These are phyloP conservation scores for Gari tellinella DNA, from an alignment of 2,888 invertebrate species.

Conservation along the genomic window DNA sequence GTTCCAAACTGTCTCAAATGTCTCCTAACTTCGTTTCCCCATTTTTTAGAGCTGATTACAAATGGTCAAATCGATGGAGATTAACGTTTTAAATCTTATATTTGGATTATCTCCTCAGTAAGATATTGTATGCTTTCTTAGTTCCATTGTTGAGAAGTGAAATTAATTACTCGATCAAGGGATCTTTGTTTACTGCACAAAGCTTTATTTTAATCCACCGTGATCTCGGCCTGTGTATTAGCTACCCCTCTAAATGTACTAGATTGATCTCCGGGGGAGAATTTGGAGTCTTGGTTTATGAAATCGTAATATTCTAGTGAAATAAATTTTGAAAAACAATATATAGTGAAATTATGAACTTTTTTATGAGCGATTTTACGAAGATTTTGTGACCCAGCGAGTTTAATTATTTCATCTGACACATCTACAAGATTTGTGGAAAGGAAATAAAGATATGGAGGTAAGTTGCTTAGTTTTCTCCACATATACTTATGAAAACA, in stretches of 20 bases:
- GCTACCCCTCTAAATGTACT: neutral
- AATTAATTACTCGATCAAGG: conserved; percentile 29
- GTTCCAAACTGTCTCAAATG: too few relatives aligned
- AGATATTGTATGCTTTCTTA: conserved; percentile 20
- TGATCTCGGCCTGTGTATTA: neutral
- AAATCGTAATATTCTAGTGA: neutral
- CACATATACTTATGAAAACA: too few relatives aligned
- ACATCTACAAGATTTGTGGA: too few relatives aligned
- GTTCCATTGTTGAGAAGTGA: conserved; percentile 26
- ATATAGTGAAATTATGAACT: conserved; percentile 7
- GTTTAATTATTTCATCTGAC: too few relatives aligned
- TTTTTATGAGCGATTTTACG: neutral
- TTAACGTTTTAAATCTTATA: conserved; percentile 16
- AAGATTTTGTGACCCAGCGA: too few relatives aligned
- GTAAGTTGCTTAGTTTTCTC: too few relatives aligned
- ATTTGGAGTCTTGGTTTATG: neutral
- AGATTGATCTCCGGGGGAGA: too few relatives aligned
- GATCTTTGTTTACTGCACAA: conserved; percentile 9
- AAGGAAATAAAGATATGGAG: too few relatives aligned
- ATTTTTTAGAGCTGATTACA: too few relatives aligned
- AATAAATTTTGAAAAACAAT: neutral
- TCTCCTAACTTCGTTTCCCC: too few relatives aligned
- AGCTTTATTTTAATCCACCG: neutral
- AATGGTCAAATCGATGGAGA: too few relatives aligned
- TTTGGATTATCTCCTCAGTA: conserved; percentile 14